Conservation (phyloP, 2,113 vertebrate species). For the Pomatostomus ruficeps region DNA sequence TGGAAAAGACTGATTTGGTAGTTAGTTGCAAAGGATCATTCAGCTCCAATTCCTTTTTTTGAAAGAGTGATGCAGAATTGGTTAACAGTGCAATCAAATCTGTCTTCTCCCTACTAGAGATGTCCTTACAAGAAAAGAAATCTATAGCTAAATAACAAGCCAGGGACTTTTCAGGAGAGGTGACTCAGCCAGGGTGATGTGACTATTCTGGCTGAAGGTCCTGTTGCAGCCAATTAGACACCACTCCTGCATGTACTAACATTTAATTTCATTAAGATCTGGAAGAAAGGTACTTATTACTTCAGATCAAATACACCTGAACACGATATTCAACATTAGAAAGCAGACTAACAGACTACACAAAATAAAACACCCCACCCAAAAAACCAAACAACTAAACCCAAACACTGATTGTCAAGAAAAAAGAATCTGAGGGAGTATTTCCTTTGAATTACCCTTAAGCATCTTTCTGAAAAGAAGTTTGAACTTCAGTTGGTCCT, state of each 20-base stretch:
- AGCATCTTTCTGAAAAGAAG: background rate
- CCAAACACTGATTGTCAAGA: background rate
- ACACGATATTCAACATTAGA: background rate
- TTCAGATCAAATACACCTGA: background rate
- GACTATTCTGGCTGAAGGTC: background rate
- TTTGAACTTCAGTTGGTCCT: background rate
- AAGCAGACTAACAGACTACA: background rate
- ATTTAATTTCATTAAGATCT: background rate
- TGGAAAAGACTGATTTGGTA: background rate
- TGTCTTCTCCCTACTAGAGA: background rate
- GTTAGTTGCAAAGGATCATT: background rate
- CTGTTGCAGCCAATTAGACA: background rate
- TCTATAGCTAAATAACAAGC: background rate
- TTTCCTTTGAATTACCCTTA: background rate
- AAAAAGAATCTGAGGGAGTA: background rate
- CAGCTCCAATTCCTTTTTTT: background rate
- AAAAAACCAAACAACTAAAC: accelerated
- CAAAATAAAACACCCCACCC: background rate
- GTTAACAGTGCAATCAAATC: background rate
- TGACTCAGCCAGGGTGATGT: background rate
- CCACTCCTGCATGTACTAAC: background rate
- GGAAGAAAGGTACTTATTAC: background rate
- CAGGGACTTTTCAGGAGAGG: background rate
- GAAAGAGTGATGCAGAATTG: background rate
- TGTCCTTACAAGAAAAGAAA: background rate